Evolutionary conservation across 2,888 invertebrate genomes (phyloP).

Genomic region (Eristalinus sepulchralis): DNA sequence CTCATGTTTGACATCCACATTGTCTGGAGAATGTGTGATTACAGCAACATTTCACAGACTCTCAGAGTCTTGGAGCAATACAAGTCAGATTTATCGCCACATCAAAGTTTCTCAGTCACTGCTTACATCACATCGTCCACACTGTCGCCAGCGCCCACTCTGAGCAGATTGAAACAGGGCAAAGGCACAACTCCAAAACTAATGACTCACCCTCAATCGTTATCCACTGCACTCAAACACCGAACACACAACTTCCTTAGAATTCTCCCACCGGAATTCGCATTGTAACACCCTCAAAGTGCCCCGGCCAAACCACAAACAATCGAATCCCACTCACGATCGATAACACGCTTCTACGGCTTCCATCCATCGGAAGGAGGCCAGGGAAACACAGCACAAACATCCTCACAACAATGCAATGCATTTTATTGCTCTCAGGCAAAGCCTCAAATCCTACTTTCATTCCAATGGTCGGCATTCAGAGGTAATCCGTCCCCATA

Average conservation of each 20-base stretch:
- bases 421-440: slow-evolving; percentile 18
- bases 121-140: not conserved
- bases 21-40: not conserved
- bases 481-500: not conserved
- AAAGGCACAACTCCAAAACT: not conserved
- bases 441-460: slow-evolving; percentile 25
- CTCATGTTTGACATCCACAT: not conserved
- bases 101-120: not conserved
- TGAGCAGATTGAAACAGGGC: not conserved
- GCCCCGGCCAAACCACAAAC: not conserved
- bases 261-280: not conserved
- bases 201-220: not conserved
- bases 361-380: not conserved
- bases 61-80: not conserved
- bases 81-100: not conserved
- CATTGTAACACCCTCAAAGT: not conserved
- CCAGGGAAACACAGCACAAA: not conserved
- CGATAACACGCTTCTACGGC: not conserved
- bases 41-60: not conserved
- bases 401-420: slow-evolving; percentile 11
- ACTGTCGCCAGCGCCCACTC: too few species aligned
- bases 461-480: slow-evolving; percentile 24
- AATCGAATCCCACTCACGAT: not conserved
- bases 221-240: not conserved
- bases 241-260: not conserved